Evolutionary conservation across 1,140 invertebrate genomes (phyloP).

Genomic region (Steinernema khuongi): DNA sequence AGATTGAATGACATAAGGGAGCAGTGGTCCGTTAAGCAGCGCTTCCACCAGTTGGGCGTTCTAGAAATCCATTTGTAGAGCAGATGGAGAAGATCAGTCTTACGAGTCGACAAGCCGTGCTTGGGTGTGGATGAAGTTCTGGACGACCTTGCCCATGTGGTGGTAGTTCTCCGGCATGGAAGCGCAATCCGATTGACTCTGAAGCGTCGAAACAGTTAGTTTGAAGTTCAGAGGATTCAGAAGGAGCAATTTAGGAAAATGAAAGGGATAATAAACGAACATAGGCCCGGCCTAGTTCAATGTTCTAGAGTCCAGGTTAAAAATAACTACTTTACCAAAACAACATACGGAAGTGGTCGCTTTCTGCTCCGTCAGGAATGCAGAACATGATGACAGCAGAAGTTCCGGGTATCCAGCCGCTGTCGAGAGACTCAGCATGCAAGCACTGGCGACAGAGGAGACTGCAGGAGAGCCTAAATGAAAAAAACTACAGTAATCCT

Average conservation of each 20-base stretch:
- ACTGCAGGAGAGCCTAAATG: slow-evolving; percentile 37
- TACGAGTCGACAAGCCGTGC: background rate
- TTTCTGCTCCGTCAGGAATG: slow-evolving; percentile 43
- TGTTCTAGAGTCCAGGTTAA: too few species aligned
- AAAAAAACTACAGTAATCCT: background rate
- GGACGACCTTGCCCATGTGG: background rate
- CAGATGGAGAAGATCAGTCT: background rate
- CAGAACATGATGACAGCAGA: slow-evolving; percentile 36
- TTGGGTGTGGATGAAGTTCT: slow-evolving; percentile 10
- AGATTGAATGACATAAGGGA: background rate
- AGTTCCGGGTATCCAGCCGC: slow-evolving; percentile 45
- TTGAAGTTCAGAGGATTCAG: too few species aligned
- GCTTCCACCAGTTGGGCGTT: background rate
- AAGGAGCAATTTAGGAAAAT: too few species aligned
- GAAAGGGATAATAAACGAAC: too few species aligned
- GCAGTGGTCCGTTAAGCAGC: background rate
- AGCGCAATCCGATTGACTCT: background rate
- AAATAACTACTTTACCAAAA: background rate
- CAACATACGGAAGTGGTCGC: background rate
- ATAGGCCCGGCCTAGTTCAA: too few species aligned
- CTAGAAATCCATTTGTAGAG: background rate
- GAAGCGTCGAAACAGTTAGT: background rate
- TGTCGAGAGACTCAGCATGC: slow-evolving; percentile 43
- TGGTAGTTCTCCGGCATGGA: slow-evolving; percentile 8
- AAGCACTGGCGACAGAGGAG: slow-evolving; percentile 40